Evolutionary conservation across 2,888 invertebrate genomes (phyloP).

Genomic region (Cephus spinipes): DNA sequence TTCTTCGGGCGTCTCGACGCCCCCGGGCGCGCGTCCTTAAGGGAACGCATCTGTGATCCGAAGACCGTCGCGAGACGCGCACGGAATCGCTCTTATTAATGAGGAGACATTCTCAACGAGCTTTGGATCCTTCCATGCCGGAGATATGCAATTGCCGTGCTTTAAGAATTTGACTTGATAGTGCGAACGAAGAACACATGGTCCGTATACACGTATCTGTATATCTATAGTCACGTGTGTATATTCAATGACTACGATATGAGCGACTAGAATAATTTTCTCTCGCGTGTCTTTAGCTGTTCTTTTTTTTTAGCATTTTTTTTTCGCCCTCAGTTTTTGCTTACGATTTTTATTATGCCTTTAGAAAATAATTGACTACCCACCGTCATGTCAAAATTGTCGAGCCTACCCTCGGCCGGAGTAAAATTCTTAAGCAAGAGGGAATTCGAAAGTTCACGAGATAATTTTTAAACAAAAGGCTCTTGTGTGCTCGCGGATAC

Average conservation of each 20-base stretch:
- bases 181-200: constrained; percentile 43
- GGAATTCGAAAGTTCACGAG: background rate
- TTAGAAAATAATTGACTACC: background rate
- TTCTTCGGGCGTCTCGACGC: constrained; percentile 41
- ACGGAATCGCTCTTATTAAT: constrained; percentile 58
- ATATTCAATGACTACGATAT: background rate
- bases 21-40: constrained; percentile 22
- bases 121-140: constrained; percentile 48
- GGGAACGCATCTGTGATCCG: constrained; percentile 27
- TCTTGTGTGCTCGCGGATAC: constrained; percentile 39
- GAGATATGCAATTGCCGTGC: constrained; percentile 39
- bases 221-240: background rate
- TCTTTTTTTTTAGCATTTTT: background rate
- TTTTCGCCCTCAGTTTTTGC: background rate
- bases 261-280: background rate
- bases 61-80: constrained; percentile 24
- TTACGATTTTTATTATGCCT: background rate
- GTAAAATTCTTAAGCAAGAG: background rate
- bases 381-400: background rate
- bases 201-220: constrained; percentile 15
- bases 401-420: background rate
- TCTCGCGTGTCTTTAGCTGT: background rate
- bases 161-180: constrained; percentile 33
- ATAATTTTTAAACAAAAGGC: constrained; percentile 65
- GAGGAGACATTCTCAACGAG: constrained; percentile 61